Evolutionary conservation across 2,797 vertebrate species (phyloP).

Genomic region (Selene dorsalis): DNA sequence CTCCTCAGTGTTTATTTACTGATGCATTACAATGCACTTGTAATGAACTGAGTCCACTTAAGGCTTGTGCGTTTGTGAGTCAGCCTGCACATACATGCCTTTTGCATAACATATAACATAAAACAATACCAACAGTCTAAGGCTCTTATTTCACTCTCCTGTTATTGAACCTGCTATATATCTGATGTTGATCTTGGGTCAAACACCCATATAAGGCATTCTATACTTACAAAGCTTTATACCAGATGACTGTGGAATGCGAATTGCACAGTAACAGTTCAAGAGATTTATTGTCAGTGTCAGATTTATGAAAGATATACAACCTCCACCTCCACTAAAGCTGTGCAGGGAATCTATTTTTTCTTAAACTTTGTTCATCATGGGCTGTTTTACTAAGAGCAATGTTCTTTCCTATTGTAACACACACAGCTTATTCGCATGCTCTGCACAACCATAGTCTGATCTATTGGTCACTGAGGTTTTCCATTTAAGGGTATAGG

Average conservation of each 20-base stretch:
- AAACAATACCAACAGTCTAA: background rate
- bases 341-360: background rate
- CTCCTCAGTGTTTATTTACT: slow-evolving; percentile 21
- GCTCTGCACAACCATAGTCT: background rate
- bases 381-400: background rate
- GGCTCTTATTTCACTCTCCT: background rate
- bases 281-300: slow-evolving; percentile 2
- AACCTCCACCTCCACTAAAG: background rate
- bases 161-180: background rate
- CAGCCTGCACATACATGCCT: background rate
- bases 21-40: slow-evolving; percentile 26
- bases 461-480: background rate
- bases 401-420: background rate
- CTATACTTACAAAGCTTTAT: background rate
- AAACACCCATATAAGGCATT: background rate
- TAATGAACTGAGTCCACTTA: slow-evolving; percentile 12
- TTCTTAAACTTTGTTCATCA: background rate
- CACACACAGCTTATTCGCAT: background rate
- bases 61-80: slow-evolving; percentile 10
- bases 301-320: background rate
- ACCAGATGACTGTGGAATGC: background rate
- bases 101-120: background rate
- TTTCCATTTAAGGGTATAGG: slow-evolving; percentile 4
- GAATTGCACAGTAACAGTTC: slow-evolving; percentile 9
- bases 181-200: background rate